Percentiles rank a stretch among this genome's conserved stretches.
phyloP scores from a whole-genome alignment of 2,888 invertebrate genomes.

The Drosophila monieri region DNA sequence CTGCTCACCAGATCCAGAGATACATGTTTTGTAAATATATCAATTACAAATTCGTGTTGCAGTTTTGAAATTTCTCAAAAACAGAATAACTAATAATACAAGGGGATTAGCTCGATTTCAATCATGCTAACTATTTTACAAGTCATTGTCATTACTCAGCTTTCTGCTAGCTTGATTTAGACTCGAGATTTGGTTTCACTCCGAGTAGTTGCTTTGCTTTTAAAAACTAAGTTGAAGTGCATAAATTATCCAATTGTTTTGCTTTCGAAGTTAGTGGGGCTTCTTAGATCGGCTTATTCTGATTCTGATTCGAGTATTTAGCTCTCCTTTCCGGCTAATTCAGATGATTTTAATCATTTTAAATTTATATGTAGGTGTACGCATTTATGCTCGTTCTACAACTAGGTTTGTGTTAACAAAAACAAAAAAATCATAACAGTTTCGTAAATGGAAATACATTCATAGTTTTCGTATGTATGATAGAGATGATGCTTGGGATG shows the following conservation, averaged over 20 bases:
- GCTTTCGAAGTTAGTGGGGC: constrained; percentile 38
- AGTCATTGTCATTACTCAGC: constrained; percentile 27
- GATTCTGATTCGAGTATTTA: constrained; percentile 16
- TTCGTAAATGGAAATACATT: constrained; percentile 68
- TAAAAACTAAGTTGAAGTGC: constrained; percentile 24
- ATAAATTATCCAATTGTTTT: constrained; percentile 5
- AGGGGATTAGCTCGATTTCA: constrained; percentile 11
- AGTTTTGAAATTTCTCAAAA: constrained; percentile 21
- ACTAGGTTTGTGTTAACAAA: constrained; percentile 72
- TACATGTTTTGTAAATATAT: constrained; percentile 34
- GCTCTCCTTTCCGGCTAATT: constrained; percentile 32
- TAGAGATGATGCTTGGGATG: not conserved
- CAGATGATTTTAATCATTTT: constrained; percentile 34
- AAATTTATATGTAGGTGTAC: constrained; percentile 24
- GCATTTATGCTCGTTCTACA: constrained; percentile 47
- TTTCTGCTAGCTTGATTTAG: constrained; percentile 17
- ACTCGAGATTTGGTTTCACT: constrained; percentile 22
- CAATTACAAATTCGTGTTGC: constrained; percentile 39
- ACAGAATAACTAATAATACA: constrained; percentile 23
- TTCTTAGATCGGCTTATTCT: constrained; percentile 12
- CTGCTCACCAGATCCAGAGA: constrained; percentile 38
- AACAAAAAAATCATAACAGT: constrained; percentile 73
- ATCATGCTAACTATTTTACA: constrained; percentile 22
- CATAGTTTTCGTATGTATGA: constrained; percentile 35
- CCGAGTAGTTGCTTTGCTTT: constrained; percentile 33